Evolutionary conservation across 1,140 invertebrate genomes (phyloP).

Genomic region (Periplaneta americana): DNA sequence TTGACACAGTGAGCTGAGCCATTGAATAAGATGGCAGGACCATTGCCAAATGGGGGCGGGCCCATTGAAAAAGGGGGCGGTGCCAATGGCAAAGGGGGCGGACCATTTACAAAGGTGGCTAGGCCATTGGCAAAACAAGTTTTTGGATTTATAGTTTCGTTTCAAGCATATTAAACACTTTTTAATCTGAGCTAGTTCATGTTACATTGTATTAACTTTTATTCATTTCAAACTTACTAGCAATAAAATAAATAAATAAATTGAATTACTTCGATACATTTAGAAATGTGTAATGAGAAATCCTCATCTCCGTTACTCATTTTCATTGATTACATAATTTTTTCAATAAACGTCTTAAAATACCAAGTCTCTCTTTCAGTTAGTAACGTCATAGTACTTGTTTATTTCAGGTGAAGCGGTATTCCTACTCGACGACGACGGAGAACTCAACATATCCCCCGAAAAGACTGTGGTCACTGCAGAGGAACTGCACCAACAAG

Average conservation of each 20-base stretch:
- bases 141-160: too few species aligned
- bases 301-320: not conserved
- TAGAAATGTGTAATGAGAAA: not conserved
- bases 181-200: too few species aligned
- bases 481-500: constrained; percentile 71
- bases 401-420: constrained; percentile 62
- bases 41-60: too few species aligned
- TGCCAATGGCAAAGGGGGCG: too few species aligned
- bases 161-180: too few species aligned
- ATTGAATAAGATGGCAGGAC: too few species aligned
- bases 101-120: too few species aligned
- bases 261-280: not conserved
- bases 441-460: constrained; percentile 65
- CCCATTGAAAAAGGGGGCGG: too few species aligned
- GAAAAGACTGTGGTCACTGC: constrained; percentile 72
- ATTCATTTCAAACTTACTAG: too few species aligned
- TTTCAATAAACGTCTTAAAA: not conserved
- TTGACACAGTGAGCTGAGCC: not conserved
- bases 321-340: not conserved
- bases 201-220: too few species aligned
- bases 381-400: not conserved
- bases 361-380: not conserved
- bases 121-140: too few species aligned
- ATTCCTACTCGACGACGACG: constrained; percentile 74
- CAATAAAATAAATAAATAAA: not conserved